Evolutionary conservation across 2,113 vertebrate genomes (phyloP).

Genomic region (Sceloporus undulatus): DNA sequence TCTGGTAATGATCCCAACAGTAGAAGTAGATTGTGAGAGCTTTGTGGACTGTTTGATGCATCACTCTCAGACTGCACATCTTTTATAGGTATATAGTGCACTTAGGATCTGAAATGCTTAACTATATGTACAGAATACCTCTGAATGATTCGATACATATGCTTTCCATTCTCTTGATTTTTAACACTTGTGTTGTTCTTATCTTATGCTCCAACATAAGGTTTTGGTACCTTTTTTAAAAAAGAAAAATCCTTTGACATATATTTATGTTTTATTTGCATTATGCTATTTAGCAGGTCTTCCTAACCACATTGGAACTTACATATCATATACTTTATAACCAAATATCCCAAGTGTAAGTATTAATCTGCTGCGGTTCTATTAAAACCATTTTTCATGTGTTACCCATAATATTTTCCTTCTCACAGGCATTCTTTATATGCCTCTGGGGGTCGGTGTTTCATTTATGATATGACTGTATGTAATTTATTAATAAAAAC

Average conservation of each 20-base stretch:
- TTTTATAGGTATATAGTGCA: too few species aligned
- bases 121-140: background rate
- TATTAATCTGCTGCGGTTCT: slow-evolving; percentile 53
- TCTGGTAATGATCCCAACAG: too few species aligned
- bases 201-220: background rate
- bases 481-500: slow-evolving; percentile 66
- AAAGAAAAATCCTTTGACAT: background rate
- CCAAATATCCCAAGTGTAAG: slow-evolving; percentile 44
- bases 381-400: slow-evolving; percentile 59
- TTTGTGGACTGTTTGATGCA: too few species aligned
- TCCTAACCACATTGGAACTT: slow-evolving; percentile 45
- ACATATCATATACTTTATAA: slow-evolving; percentile 42
- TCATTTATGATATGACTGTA: slow-evolving; percentile 63
- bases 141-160: background rate
- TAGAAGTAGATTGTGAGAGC: too few species aligned
- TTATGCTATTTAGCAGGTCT: slow-evolving; percentile 53
- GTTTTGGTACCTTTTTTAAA: background rate
- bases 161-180: background rate
- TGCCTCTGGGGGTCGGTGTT: slow-evolving; percentile 48
- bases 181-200: background rate
- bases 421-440: slow-evolving; percentile 53
- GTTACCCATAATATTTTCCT: slow-evolving; percentile 61
- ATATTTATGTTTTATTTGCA: slow-evolving; percentile 39
- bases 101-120: background rate
- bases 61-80: too few species aligned